Evolutionary conservation across 1,140 invertebrate species (phyloP).

Genomic region (Chelonus insularis): DNA sequence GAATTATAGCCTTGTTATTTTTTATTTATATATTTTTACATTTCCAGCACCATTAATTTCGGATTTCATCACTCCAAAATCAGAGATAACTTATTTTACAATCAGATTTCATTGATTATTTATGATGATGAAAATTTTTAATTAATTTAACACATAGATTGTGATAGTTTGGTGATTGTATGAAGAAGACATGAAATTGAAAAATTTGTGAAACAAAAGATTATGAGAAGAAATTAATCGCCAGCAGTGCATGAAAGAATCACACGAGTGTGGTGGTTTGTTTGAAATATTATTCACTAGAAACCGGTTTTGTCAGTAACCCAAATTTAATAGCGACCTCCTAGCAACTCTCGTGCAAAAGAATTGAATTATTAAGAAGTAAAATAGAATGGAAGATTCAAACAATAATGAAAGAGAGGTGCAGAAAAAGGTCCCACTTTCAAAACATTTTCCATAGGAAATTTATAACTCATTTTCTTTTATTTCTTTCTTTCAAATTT

Average conservation of each 20-base stretch:
- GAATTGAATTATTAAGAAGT: conserved; percentile 26
- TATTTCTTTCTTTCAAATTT: no score
- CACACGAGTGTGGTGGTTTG: neutral
- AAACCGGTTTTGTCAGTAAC: conserved; percentile 29
- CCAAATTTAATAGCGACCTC: conserved; percentile 24
- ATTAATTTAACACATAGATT: no score
- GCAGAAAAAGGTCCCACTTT: neutral
- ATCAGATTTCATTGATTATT: no score
- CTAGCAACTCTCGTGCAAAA: conserved; percentile 22
- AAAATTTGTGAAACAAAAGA: conserved; percentile 13
- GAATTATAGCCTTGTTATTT: conserved; percentile 23
- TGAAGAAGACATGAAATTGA: no score
- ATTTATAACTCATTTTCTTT: conserved; percentile 16
- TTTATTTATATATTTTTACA: no score
- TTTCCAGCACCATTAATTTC: no score
- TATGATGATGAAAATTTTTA: no score
- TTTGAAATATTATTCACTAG: conserved; percentile 27
- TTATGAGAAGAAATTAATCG: conserved; percentile 19
- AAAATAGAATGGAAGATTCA: neutral
- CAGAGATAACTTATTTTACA: no score
- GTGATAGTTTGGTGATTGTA: no score
- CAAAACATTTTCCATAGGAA: neutral
- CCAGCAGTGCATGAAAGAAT: conserved; percentile 4
- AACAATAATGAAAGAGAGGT: neutral
- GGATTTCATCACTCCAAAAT: no score